Percentiles rank a stretch among this genome's conserved stretches.
Conservation (phyloP, 1,140 invertebrate species). For the Aphidius gifuensis region DNA sequence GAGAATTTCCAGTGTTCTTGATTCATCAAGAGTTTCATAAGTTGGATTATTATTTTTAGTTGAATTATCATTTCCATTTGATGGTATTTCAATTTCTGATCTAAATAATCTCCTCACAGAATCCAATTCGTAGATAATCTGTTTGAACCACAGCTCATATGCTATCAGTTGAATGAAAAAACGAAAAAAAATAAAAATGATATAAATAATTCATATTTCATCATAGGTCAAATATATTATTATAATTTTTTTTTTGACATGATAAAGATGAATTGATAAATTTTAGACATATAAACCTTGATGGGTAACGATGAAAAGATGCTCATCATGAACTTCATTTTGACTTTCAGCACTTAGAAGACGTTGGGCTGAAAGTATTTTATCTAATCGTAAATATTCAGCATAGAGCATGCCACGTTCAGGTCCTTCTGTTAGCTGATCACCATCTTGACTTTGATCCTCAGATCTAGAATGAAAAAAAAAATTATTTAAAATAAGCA, state of each 20-base stretch:
- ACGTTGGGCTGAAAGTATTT: constrained; percentile 80
- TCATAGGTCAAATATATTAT: too few species aligned
- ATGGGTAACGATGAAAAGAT: constrained; percentile 96
- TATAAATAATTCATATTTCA: neutral
- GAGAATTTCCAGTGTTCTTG: constrained; percentile 88
- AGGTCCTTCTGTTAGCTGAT: constrained; percentile 60
- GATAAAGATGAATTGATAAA: neutral
- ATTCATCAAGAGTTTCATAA: constrained; percentile 74
- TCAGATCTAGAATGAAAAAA: constrained; percentile 30
- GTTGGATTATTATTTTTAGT: neutral
- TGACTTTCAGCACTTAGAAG: constrained; percentile 73
- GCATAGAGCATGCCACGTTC: constrained; percentile 71
- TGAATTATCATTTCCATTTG: constrained; percentile 11
- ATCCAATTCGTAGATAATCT: constrained; percentile 96
- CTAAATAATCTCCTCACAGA: constrained; percentile 83
- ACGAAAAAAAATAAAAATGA: neutral
- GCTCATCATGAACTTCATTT: constrained; percentile 86
- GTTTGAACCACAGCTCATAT: constrained; percentile 99
- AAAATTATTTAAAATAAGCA: neutral
- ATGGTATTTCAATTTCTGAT: constrained; percentile 43
- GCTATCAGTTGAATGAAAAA: constrained; percentile 61
- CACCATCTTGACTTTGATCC: constrained; percentile 51
- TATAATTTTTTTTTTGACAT: too few species aligned
- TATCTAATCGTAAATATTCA: constrained; percentile 87
- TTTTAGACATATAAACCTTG: constrained; percentile 70